Evolutionary conservation across 2,113 vertebrate genomes (phyloP).

Genomic region (Atrichornis clamosus): DNA sequence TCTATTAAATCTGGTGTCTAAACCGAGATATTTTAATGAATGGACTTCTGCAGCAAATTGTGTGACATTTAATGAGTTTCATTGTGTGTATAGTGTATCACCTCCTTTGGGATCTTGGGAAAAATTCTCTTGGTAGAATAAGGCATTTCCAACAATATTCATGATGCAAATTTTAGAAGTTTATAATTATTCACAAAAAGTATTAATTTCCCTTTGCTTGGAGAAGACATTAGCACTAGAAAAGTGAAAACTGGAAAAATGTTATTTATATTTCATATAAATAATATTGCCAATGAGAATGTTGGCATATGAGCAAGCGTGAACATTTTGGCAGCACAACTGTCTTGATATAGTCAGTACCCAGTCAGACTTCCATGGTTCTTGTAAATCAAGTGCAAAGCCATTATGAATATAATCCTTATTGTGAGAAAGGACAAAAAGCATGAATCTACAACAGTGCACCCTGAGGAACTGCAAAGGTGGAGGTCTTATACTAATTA

Average conservation of each 20-base stretch:
- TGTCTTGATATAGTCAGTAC: not conserved
- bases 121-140: not conserved
- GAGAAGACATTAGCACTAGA: not conserved
- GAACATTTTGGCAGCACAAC: not conserved
- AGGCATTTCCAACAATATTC: not conserved
- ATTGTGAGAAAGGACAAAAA: not conserved
- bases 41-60: not conserved
- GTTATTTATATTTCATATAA: not conserved
- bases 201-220: not conserved
- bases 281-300: not conserved
- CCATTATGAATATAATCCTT: not conserved
- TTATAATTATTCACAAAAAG: rapidly evolving
- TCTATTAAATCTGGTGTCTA: not conserved
- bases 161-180: not conserved
- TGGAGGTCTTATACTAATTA: not conserved
- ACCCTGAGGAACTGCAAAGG: not conserved
- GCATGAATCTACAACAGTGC: not conserved
- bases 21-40: not conserved
- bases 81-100: not conserved
- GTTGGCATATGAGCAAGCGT: not conserved
- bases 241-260: not conserved
- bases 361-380: not conserved
- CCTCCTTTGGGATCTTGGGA: not conserved
- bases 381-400: not conserved
- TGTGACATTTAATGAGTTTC: not conserved